phyloP scores from a whole-genome alignment of 92 coral and sea anemone species.

The Bergia puertoricense region DNA sequence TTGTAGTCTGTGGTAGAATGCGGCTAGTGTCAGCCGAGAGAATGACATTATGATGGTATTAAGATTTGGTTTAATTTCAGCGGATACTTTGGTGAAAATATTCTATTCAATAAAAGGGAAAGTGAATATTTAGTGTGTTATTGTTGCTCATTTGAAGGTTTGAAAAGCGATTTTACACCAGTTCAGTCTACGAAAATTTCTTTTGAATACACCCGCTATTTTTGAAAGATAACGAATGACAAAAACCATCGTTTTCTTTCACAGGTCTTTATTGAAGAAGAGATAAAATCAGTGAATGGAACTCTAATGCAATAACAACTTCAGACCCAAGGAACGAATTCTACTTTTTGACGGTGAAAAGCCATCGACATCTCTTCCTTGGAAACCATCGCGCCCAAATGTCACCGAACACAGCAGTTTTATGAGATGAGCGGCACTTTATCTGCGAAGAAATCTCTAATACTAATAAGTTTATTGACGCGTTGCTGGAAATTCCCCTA shows the following conservation, averaged over 20 bases:
- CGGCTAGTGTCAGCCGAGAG: slow-evolving; percentile 64
- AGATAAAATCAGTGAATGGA: slow-evolving; percentile 19
- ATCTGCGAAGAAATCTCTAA: slow-evolving; percentile 36
- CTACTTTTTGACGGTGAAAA: slow-evolving; percentile 1
- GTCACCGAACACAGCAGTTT: background rate
- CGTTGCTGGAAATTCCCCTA: slow-evolving; percentile 42
- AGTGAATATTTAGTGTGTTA: slow-evolving; percentile 50
- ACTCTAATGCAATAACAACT: slow-evolving; percentile 27
- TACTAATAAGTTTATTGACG: slow-evolving; percentile 36
- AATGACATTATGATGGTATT: slow-evolving; percentile 61
- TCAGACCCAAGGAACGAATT: background rate
- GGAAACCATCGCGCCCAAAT: background rate
- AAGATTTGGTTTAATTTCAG: slow-evolving; percentile 72
- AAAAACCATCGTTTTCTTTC: slow-evolving; percentile 24
- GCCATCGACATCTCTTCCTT: slow-evolving; percentile 6
- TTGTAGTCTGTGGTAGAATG: slow-evolving; percentile 64
- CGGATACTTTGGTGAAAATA: slow-evolving; percentile 75
- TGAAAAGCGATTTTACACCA: slow-evolving; percentile 54
- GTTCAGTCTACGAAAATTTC: slow-evolving; percentile 42
- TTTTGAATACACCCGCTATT: slow-evolving; percentile 53
- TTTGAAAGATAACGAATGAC: slow-evolving; percentile 51
- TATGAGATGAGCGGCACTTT: slow-evolving; percentile 27
- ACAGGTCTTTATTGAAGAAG: slow-evolving; percentile 40
- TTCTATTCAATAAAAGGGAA: slow-evolving; percentile 76
- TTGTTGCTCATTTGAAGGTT: slow-evolving; percentile 90